A percentile compares a stretch with the other conserved stretches of the same genome.
phyloP scores from a whole-genome alignment of 2,113 vertebrate species.

The Proteles cristata region DNA sequence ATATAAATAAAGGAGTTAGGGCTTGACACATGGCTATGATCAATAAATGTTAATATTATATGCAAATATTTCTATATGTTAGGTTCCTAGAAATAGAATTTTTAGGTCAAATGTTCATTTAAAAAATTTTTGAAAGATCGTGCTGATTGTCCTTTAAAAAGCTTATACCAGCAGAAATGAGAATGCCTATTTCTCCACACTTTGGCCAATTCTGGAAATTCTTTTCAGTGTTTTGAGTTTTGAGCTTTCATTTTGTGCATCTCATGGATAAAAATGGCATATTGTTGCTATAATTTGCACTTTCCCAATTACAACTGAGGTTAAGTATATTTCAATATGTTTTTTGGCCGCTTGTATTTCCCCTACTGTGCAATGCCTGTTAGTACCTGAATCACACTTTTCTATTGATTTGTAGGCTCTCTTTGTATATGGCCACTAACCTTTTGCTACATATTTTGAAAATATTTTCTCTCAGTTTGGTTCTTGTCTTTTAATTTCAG shows the following conservation, averaged over 20 bases:
- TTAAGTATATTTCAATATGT: not conserved
- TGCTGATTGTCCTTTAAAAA: not conserved
- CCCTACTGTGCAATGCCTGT: not conserved
- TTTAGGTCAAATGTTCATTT: not conserved
- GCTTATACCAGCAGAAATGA: not conserved
- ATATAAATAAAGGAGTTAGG: slow-evolving; percentile 11
- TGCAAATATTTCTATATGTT: not conserved
- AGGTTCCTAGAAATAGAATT: slow-evolving; percentile 38
- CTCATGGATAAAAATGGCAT: not conserved
- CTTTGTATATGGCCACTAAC: not conserved
- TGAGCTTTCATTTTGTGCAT: slow-evolving; percentile 6
- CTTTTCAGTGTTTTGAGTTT: slow-evolving; percentile 23
- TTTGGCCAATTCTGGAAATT: not conserved
- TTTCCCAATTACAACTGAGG: slow-evolving; percentile 17
- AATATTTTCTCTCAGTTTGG: slow-evolving; percentile 12
- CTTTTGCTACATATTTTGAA: slow-evolving; percentile 41
- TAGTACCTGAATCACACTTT: not conserved
- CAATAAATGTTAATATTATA: not conserved
- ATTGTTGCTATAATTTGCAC: not conserved
- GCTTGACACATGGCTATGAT: not conserved
- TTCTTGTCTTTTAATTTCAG: slow-evolving; percentile 31
- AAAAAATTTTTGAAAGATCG: slow-evolving; percentile 28
- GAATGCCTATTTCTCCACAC: not conserved
- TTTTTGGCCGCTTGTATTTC: not conserved
- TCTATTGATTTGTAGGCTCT: slow-evolving; percentile 22